Conservation (phyloP, 2,113 vertebrate species). For the Gymnarchus niloticus region DNA sequence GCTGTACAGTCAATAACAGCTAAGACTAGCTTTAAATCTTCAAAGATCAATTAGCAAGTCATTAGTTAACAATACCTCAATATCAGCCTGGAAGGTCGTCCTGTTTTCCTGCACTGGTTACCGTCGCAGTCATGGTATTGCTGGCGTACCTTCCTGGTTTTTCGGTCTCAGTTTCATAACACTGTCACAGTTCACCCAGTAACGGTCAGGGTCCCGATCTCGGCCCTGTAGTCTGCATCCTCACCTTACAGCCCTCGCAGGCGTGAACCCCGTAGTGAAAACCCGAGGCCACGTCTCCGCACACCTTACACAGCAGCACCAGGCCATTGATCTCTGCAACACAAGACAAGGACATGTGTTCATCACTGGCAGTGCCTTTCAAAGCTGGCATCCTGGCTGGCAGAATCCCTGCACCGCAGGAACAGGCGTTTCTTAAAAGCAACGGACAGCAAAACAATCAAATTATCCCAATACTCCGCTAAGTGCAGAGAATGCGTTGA, state of each 20-base stretch:
- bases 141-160: not conserved
- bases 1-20: not conserved
- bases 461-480: not conserved
- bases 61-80: not conserved
- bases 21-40: not conserved
- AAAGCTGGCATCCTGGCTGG: conserved; percentile 13
- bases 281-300: conserved; percentile 91
- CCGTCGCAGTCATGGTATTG: not conserved
- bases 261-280: conserved; percentile 97
- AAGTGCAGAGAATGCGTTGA: too few relatives aligned
- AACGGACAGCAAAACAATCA: not conserved
- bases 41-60: not conserved
- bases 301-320: conserved; percentile 95
- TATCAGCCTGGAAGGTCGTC: not conserved
- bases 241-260: conserved; percentile 97
- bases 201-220: too few relatives aligned
- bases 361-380: not conserved
- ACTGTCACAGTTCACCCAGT: not conserved
- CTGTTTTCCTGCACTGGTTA: not conserved
- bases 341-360: conserved; percentile 27
- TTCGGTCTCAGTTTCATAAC: not conserved
- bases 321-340: conserved; percentile 86
- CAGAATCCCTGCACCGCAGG: not conserved
- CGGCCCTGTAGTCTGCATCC: conserved; percentile 2
- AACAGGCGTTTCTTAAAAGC: not conserved